These are phyloP conservation scores for Chrysopa pallens DNA, from an alignment of 1,140 invertebrate genomes.

Conservation along the genomic window DNA sequence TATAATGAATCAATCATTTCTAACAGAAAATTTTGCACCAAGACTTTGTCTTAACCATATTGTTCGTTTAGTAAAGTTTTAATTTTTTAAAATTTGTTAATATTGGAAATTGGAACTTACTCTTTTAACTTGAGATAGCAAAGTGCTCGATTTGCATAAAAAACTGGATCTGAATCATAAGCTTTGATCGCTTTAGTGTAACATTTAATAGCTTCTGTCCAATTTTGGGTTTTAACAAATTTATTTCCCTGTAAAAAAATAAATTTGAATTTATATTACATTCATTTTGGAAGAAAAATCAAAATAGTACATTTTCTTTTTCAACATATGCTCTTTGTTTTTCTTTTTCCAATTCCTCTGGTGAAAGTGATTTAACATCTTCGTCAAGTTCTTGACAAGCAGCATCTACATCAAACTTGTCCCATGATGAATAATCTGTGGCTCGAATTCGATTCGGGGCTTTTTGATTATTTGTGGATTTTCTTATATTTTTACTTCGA, in stretches of 20 bases:
- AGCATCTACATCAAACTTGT: constrained; percentile 55
- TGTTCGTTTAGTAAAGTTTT: too few relatives aligned
- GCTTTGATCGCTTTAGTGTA: constrained; percentile 63
- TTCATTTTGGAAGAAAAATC: constrained; percentile 10
- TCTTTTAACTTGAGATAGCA: constrained; percentile 70
- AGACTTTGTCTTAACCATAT: too few relatives aligned
- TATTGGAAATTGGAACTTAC: too few relatives aligned
- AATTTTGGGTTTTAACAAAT: constrained; percentile 59
- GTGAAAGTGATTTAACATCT: constrained; percentile 18
- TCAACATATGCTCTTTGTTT: constrained; percentile 31
- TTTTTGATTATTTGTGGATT: constrained; percentile 24
- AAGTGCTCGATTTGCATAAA: constrained; percentile 74
- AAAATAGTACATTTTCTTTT: constrained; percentile 37
- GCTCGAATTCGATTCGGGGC: constrained; percentile 22
- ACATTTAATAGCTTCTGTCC: constrained; percentile 57
- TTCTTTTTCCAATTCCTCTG: constrained; percentile 17
- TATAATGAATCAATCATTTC: constrained; percentile 19
- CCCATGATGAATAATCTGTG: constrained; percentile 56
- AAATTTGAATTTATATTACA: constrained; percentile 4
- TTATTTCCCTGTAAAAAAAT: constrained; percentile 55
- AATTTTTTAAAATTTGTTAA: too few relatives aligned
- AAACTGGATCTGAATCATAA: constrained; percentile 60
- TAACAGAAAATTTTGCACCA: too few relatives aligned
- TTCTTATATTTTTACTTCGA: constrained; percentile 26
- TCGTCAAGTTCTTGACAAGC: background rate